Base-by-base conservation (phyloP, 2,113 vertebrate species). In the Melanostigma gelatinosum region DNA sequence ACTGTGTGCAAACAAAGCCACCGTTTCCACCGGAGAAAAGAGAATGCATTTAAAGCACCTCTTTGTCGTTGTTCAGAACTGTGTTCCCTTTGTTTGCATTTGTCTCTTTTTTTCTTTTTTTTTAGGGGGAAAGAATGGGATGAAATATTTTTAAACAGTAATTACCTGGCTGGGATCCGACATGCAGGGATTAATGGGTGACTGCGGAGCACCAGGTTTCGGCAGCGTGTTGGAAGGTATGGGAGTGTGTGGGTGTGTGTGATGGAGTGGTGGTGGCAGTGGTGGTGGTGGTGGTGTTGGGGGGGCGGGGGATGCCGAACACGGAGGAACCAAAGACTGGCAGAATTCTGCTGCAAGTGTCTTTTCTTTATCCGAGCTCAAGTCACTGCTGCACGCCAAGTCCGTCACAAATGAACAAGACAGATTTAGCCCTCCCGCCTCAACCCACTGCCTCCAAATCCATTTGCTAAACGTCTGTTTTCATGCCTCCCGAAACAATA, bases 61-160 rank as follows among this genome's bases (percentile, higher is more conserved):
- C 94, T 94, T 95, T 95, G 94, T 95, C 91, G 84, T 93, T 92
- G 92, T 94, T 94, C 92, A 84, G 88, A 85, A 93, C 91, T 80
- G 87, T 89, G 88, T 94, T 94, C 84, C 92, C 87, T 95, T 94
- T 94, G 93, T 95, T 95, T 91, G 85, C 75, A 8, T 85, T 94
- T 94, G 90, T 92, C 94, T 95, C 91, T 91, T 79, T 87, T 86
- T 93, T 93, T 92, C 3, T 27, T 27, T 57, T 57, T 58, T 29
- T 57, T 57, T 27, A 77, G 70, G 42, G 95, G 95, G 91, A 96
- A 96, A 96, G 97, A 98, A 96, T 97, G 95, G 98, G 96, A 98
- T 96, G 97, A 99, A 96, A 96, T 99, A 94, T 99, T 99, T 99
- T 97, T 98, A 97, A 99, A 99, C 96, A 95, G 96, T 97, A 99